Base-by-base conservation (phyloP, 1,140 invertebrate genomes). In the Campodea augens region DNA sequence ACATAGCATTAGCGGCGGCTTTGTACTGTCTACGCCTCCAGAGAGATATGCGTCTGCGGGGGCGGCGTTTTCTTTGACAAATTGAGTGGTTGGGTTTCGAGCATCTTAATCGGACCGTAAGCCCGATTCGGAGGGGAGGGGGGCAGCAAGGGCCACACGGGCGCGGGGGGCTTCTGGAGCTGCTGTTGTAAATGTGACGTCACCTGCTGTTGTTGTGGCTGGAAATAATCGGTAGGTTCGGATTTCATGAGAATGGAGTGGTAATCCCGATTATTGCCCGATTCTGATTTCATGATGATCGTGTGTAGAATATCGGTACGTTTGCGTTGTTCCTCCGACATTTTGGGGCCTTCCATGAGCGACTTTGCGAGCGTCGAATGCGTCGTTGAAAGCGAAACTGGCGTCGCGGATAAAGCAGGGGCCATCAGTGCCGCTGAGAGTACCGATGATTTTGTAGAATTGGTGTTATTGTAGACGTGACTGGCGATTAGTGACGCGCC, bases 241-340 rank as follows among this genome's bases (percentile, higher is more conserved):
- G 36, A 18, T 19, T 4, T 18, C 36, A 10, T n/a, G 20, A 37
- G 36, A 37, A 19, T 37, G 20, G 3, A 21, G 44, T 40, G n/a
- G 44, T 45, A 10, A 43, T 45, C 15, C 20, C 18, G 21, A 36
- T 19, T 29, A 27, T 24, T 29, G 44, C 27, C 20, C 19, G 22
- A 20, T 38, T 76, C 75, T 5, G 74, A 75, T 25, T 80, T 69
- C 75, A 86, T 85, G 57, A 89, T 82, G 57, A 83, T 87, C 57
- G 82, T 84, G 59, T 87, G 82, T 53, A 89, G 86, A 48, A 88
- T 80, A 57, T 88, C 83, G 25, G 81, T 82, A 52, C 82, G 74
- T 61, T 88, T 87, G 59, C 85, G 69, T 64, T 88, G 84, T 60
- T 89, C 84, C 22, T 82, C 78, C 4, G 80, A 87, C 77, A 88